Base-by-base conservation (phyloP, 2,888 invertebrate species). In the Actias luna region DNA sequence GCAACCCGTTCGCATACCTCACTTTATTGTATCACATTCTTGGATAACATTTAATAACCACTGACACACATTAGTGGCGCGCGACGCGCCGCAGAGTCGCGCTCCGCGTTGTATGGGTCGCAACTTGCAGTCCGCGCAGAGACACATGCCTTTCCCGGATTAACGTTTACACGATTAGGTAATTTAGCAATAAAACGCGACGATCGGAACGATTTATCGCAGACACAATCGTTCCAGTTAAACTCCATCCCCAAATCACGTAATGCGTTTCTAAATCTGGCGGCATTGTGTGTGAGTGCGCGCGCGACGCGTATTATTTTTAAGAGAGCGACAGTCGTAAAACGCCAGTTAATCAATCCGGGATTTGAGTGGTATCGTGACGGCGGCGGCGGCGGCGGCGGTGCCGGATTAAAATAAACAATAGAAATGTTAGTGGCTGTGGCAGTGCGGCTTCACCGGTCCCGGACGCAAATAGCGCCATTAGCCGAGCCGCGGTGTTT, bases 401-500 rank as follows among this genome's bases (percentile, higher is more conserved):
- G 64, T 65, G 64, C 68, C 60, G 66, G 75, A 72, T 73, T 73
- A 73, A 76, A 77, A 79, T 77, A 79, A 79, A 80, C 80, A 80
- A 80, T 79, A 72, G 76, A 65, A 65, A 55, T 61, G 58, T 64
- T 65, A 64, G 63, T 60, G 60, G 76, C 64, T 64, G 50, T 61
- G 58, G 64, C 64, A 64, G 63, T 60, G 60, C 67, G 59, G 63
- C 63, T 46, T 57, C 50, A 52, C 4, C 63, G 63, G 67, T 4
- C 62, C 65, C 61, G 66, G 71, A 75, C 80, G 71, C 76, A 83
- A 85, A 87, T 87, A 86, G 82, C 79, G 74, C 85, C 88, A 87
- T 89, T 89, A 88, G 86, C 74, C 70, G 65, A 72, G 55, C 55
- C 55, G 65, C 69, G 66, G 60, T 85, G 86, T 88, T 87, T 82